A percentile compares a stretch with the other conserved stretches of the same genome.
These are phyloP conservation scores for Dermochelys coriacea DNA, from an alignment of 2,797 vertebrate genomes.

Conservation along the genomic window DNA sequence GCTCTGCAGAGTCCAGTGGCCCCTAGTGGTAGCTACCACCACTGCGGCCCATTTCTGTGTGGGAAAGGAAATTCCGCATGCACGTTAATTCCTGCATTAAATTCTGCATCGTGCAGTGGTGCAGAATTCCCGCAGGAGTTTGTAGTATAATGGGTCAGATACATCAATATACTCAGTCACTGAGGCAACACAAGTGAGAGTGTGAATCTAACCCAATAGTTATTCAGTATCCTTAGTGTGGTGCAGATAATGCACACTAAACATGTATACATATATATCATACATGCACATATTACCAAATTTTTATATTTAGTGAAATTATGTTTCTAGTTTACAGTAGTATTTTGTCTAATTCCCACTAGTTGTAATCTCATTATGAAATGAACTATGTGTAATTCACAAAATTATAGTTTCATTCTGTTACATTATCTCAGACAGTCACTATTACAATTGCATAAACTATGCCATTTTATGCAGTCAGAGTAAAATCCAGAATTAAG, in stretches of 20 bases:
- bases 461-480: neutral
- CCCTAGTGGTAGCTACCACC: too few species aligned
- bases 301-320: neutral
- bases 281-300: neutral
- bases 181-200: neutral
- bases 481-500: neutral
- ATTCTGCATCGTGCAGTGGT: too few species aligned
- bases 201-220: neutral
- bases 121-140: too few species aligned
- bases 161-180: fast-evolving
- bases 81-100: too few species aligned
- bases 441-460: neutral
- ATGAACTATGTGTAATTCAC: neutral
- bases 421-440: neutral
- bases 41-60: too few species aligned
- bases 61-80: too few species aligned
- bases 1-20: too few species aligned
- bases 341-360: neutral
- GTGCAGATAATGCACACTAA: neutral
- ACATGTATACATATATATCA: neutral
- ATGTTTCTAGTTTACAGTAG: neutral
- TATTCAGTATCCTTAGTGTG: neutral
- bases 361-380: neutral
- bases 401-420: neutral
- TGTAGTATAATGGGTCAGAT: fast-evolving